phyloP scores from a whole-genome alignment of 2,797 vertebrate genomes.

The Danio albolineatus region DNA sequence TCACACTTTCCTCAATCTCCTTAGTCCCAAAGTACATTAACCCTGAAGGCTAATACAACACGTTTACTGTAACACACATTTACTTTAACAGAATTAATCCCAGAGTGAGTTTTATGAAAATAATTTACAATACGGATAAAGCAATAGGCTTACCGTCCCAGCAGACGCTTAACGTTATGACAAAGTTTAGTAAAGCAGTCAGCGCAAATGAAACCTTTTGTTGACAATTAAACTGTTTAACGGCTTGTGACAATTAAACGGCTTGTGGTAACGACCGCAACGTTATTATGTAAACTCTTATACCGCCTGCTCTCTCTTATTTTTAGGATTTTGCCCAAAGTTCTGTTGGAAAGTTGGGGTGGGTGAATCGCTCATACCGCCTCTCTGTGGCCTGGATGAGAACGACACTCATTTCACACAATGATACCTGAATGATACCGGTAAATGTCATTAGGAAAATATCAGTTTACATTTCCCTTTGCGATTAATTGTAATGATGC shows the following conservation, averaged over 20 bases:
- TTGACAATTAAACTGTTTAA: background rate
- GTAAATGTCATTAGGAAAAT: no score
- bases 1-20: background rate
- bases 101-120: background rate
- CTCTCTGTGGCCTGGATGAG: slow-evolving; percentile 26
- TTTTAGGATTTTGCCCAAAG: background rate
- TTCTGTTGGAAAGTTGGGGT: background rate
- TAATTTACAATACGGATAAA: background rate
- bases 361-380: background rate
- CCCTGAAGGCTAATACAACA: background rate
- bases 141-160: background rate
- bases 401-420: background rate
- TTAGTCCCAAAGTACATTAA: background rate
- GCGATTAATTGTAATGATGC: no score
- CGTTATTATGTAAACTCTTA: no score
- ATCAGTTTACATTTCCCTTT: no score
- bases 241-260: background rate
- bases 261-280: no score
- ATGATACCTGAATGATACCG: no score
- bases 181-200: background rate
- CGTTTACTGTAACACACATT: background rate
- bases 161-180: no score
- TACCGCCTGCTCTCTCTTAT: background rate
- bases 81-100: background rate
- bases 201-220: background rate